A percentile compares a stretch with the other conserved stretches of the same genome.
Evolutionary conservation across 2,113 vertebrate genomes (phyloP).

Genomic region (Oncorhynchus masou): DNA sequence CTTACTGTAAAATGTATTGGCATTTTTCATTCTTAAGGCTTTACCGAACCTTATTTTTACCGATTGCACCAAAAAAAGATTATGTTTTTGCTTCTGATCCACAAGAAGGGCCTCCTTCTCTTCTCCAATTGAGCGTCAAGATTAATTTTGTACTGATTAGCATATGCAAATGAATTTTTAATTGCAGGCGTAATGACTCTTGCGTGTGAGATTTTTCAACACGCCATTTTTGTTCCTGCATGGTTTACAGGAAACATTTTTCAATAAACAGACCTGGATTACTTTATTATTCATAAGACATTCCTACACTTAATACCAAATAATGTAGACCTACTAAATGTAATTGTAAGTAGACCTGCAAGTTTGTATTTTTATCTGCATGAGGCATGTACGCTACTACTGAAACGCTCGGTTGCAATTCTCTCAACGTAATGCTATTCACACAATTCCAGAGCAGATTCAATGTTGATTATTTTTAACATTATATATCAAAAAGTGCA

Average conservation of each 20-base stretch:
- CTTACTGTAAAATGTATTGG: not conserved
- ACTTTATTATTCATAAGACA: constrained; percentile 9
- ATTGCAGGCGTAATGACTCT: constrained; percentile 80
- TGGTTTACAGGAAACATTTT: constrained; percentile 49
- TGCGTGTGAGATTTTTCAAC: constrained; percentile 65
- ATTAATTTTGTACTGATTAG: constrained; percentile 77
- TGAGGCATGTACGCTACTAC: not conserved
- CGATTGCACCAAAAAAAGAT: constrained; percentile 11
- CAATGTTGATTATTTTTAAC: too few relatives aligned
- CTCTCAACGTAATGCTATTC: not conserved
- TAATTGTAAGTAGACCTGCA: not conserved
- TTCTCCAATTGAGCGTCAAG: constrained; percentile 81
- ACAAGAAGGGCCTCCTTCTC: constrained; percentile 22
- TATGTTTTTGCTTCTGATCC: constrained; percentile 35
- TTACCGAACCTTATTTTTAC: not conserved
- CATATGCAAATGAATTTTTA: constrained; percentile 92
- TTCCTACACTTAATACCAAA: not conserved
- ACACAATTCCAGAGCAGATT: not conserved
- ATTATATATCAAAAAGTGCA: not conserved
- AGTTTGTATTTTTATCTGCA: not conserved
- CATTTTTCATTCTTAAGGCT: not conserved
- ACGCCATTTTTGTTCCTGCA: constrained; percentile 64
- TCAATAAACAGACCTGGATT: constrained; percentile 35
- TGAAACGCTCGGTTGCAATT: not conserved
- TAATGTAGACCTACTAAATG: not conserved